Percentiles rank a stretch among this genome's conserved stretches.
phyloP scores from a whole-genome alignment of 2,888 invertebrate species.

The Disparrhopalites patrizii region DNA sequence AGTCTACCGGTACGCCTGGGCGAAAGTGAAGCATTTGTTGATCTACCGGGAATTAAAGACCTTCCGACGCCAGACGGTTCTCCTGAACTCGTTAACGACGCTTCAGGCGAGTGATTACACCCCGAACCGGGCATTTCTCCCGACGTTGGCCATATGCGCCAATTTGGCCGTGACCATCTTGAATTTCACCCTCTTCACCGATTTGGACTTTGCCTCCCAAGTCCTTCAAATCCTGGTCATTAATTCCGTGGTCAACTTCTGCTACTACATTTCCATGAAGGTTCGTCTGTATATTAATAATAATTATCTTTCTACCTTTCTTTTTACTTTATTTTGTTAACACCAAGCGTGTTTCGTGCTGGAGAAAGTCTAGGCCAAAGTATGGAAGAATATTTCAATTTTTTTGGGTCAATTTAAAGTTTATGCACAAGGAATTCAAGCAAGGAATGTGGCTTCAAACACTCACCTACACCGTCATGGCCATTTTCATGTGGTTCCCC shows the following conservation, averaged over 20 bases:
- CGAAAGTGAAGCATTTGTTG: conserved; percentile 4
- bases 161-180: conserved; percentile 12
- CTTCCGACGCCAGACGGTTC: conserved; percentile 1
- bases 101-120: not conserved
- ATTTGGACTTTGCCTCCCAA: conserved; percentile 72
- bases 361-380: too few relatives aligned
- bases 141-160: conserved; percentile 10
- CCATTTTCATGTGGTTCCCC: conserved; percentile 62
- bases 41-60: not conserved
- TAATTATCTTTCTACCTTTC: too few relatives aligned
- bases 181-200: conserved; percentile 9
- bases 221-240: conserved; percentile 73
- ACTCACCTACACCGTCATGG: conserved; percentile 61
- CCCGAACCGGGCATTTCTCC: conserved; percentile 22
- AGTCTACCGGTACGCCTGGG: conserved; percentile 1
- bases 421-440: conserved; percentile 2
- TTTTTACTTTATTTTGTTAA: too few relatives aligned
- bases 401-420: not conserved
- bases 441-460: conserved; percentile 55
- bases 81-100: not conserved
- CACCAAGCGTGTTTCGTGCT: too few relatives aligned
- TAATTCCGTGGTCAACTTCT: conserved; percentile 72
- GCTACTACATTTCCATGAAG: conserved; percentile 80
- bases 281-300: too few relatives aligned
- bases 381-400: too few relatives aligned